Base-by-base conservation (phyloP, 2,888 invertebrate genomes). In the Tigriopus californicus region DNA sequence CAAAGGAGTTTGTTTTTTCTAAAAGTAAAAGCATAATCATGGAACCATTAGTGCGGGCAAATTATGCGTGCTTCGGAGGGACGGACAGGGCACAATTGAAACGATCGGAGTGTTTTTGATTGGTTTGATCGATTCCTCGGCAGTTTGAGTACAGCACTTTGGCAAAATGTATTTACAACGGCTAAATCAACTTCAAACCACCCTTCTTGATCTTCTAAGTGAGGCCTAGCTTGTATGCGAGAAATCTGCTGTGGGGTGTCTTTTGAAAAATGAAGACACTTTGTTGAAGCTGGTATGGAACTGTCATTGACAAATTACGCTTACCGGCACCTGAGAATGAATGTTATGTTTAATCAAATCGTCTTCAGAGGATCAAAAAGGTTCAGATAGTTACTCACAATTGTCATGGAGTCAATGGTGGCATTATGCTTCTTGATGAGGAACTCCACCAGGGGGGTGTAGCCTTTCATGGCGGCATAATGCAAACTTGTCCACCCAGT, bases 401-500 rank as follows among this genome's bases (percentile, higher is more conserved):
- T 72, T 0, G 97, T 95, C 44, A 97, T 75, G 25, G 97, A 92
- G 70, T 98, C 98, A 61, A 95, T 87, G 62, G 87, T 82, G 0
- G 95, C 97, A 65, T 88, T 85, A 69, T 97, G 92, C 67, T 92
- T 92, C 71, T 90, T 82, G 62, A 98, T 87, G 62, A 98, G 78
- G 69, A 92, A 87, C 68, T 87, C 83, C 20, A 90, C 90, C 63
- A 81, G 73, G 71, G 89, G 85, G 13, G 88, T 83, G 72, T 84
- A 95, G 8, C 97, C 97, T 69, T 92, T 91, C 83, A 90, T 85
- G 1, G 95, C 91, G 1, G 97, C 95, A 69, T 95, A 76, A 75
- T 98, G 98, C 15, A 98, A 76, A 0, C 97, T 95, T 6, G 98
- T 97, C 66, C 97, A 78, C 6, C 98, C 97, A 18, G 65, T 63